Base-by-base conservation (phyloP, 1,140 invertebrate genomes). In the Coptotermes formosanus region DNA sequence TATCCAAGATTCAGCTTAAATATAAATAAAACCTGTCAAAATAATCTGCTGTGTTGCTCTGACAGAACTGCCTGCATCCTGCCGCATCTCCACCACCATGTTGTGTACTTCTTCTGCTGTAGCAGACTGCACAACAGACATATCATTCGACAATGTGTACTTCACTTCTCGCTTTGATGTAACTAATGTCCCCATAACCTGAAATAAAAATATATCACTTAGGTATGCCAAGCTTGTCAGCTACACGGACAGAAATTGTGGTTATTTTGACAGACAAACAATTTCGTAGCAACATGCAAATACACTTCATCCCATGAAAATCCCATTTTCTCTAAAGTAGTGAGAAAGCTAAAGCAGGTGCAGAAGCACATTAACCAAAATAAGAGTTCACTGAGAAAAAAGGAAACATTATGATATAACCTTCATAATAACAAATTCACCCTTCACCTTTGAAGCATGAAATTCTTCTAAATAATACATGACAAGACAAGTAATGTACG, bases 11-110 rank as follows among this genome's bases (percentile, higher is more conserved):
- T 11, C 59, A 64, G 21, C 8, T 4, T 75, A 23, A 87, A 45
- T 52, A 25, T 14, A 45, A 55, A 16, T 16, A 82, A 8, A 44
- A 93, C 91, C 88, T 89, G 88, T 86, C 88, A 90, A 88, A 86
- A 88, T 89, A n/a, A 93, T 88, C 12, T 89, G 86, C 88, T 93
- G 92, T 2, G 89, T 88, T 6, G 91, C 91, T 48, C 90, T 90
- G 3, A 94, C 91, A 23, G 89, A 88, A 64, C 92, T 92, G 4
- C 93, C 93, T 23, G 93, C 90, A 87, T 94, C 92, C 85, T 92
- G 90, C 88, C 92, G 93, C 0, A 91, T 89, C 9, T 88, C 87
- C 38, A 94, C 89, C 25, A 88, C 90, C 88, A 94, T 90, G 64
- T 91, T 90, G 88, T 95, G 94, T 1, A 87, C 89, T 89, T 95